phyloP scores from a whole-genome alignment of 2,888 invertebrate species.

The Epinotia brunnichana region DNA sequence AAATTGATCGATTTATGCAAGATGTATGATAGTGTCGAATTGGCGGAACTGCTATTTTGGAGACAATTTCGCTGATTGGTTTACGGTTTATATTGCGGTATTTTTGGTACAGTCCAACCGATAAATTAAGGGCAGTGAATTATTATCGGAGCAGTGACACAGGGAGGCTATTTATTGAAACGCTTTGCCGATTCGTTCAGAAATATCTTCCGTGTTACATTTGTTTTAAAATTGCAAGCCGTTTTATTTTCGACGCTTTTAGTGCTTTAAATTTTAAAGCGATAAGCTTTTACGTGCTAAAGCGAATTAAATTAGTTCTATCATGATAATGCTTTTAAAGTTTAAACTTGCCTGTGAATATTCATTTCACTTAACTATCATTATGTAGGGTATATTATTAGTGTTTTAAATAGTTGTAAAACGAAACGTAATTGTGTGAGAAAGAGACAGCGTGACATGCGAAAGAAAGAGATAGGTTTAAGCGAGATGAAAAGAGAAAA shows the following conservation, averaged over 20 bases:
- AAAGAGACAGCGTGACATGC: no score
- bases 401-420: no score
- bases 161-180: slow-evolving; percentile 49
- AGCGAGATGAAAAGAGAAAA: no score
- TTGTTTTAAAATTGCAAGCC: slow-evolving; percentile 49
- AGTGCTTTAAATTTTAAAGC: slow-evolving; percentile 40
- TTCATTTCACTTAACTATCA: slow-evolving; percentile 7
- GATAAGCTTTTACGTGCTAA: slow-evolving; percentile 31
- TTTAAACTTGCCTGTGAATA: slow-evolving; percentile 11
- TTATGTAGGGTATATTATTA: no score
- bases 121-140: slow-evolving; percentile 38
- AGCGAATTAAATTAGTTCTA: slow-evolving; percentile 24
- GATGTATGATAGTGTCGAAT: no score
- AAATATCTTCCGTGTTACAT: slow-evolving; percentile 47
- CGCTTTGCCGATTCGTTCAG: slow-evolving; percentile 43
- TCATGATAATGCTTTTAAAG: slow-evolving; percentile 20
- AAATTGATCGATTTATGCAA: no score
- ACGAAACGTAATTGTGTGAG: no score
- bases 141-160: slow-evolving; percentile 45
- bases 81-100: slow-evolving; percentile 9
- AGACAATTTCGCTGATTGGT: slow-evolving; percentile 4
- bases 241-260: slow-evolving; percentile 46
- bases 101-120: slow-evolving; percentile 14
- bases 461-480: no score
- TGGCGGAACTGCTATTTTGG: not conserved